A percentile compares a stretch with the other conserved stretches of the same genome.
These are phyloP conservation scores for Oceanodroma tethys DNA, from an alignment of 2,113 vertebrate genomes.

Conservation along the genomic window DNA sequence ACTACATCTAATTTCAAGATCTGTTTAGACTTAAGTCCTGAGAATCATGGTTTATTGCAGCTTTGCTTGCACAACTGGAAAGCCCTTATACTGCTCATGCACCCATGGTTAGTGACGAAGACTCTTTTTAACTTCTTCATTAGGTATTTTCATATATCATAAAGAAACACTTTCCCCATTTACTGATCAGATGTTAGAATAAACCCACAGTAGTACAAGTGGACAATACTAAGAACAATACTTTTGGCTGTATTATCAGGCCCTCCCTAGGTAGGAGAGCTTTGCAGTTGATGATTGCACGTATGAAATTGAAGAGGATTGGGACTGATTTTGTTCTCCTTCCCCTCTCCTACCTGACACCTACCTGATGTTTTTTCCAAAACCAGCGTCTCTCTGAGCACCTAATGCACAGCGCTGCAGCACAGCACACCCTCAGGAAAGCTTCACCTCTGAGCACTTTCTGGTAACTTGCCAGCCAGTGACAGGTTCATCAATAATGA, in stretches of 20 bases:
- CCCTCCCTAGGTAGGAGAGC: not conserved
- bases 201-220: not conserved
- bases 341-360: not conserved
- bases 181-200: not conserved
- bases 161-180: not conserved
- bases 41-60: not conserved
- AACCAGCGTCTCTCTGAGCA: not conserved
- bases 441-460: not conserved
- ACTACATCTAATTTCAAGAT: not conserved
- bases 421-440: not conserved
- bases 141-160: not conserved
- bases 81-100: not conserved
- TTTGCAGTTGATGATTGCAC: not conserved
- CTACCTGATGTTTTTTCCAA: not conserved
- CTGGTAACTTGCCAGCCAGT: not conserved
- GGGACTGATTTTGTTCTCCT: not conserved
- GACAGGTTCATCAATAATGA: slow-evolving; percentile 49
- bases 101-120: not conserved
- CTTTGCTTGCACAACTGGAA: not conserved
- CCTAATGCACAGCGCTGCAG: not conserved
- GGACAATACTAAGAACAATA: not conserved
- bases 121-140: not conserved
- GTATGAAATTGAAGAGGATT: not conserved
- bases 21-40: accelerated
- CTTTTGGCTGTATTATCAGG: not conserved